These are phyloP conservation scores for Cataglyphis hispanica DNA, from an alignment of 1,140 invertebrate genomes.

Conservation along the genomic window DNA sequence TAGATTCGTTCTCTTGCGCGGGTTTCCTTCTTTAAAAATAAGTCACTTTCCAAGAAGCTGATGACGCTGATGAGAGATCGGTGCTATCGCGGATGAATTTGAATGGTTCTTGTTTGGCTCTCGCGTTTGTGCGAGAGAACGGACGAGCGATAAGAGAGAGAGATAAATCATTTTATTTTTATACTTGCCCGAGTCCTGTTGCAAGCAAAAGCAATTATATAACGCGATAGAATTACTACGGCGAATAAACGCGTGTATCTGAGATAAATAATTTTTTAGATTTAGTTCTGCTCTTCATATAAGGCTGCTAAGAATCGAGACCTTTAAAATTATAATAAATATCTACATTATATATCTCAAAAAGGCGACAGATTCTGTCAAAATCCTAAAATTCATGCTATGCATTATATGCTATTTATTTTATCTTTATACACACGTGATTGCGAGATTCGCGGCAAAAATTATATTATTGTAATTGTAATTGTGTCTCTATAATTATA, in stretches of 20 bases:
- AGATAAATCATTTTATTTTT: constrained; percentile 36
- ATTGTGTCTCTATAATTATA: no score
- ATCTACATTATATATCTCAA: no score
- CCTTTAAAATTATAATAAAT: no score
- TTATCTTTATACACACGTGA: no score
- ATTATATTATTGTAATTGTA: no score
- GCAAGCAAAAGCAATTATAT: constrained; percentile 1
- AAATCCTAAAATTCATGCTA: no score
- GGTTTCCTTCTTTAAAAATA: constrained; percentile 43
- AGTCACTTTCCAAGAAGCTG: not conserved
- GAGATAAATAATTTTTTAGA: not conserved
- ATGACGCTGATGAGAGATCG: not conserved
- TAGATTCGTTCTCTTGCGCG: not conserved
- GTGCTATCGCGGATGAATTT: no score
- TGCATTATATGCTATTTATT: no score
- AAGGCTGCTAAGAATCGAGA: no score
- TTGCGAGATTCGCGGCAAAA: no score
- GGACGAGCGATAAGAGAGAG: not conserved
- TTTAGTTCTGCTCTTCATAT: no score
- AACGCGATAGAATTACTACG: not conserved
- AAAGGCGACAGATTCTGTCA: no score
- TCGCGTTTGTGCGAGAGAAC: not conserved
- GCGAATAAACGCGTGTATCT: not conserved
- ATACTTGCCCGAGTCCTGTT: not conserved
- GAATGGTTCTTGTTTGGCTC: not conserved